phyloP scores from a whole-genome alignment of 2,113 vertebrate genomes.

The Hippocampus barbouri region DNA sequence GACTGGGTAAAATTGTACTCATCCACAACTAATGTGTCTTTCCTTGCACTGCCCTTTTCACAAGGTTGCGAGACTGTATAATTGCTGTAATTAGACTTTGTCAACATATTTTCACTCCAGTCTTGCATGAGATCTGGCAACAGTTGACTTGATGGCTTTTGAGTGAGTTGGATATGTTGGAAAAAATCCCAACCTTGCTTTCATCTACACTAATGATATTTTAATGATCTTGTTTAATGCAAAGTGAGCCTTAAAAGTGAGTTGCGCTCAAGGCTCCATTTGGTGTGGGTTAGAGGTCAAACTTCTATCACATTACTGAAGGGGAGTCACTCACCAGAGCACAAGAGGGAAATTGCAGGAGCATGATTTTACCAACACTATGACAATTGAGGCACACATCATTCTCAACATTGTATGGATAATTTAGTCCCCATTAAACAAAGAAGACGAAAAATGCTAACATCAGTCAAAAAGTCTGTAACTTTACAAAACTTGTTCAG shows the following conservation, averaged over 20 bases:
- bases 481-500: no score
- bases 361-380: neutral
- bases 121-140: constrained; percentile 28
- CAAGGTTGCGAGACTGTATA: constrained; percentile 18
- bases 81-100: constrained; percentile 36
- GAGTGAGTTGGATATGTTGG: neutral
- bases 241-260: constrained; percentile 67
- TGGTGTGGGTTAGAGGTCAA: constrained; percentile 21
- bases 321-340: neutral
- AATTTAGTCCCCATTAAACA: neutral
- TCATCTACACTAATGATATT: constrained; percentile 73
- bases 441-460: neutral
- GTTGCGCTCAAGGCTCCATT: constrained; percentile 21
- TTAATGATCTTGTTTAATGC: constrained; percentile 77
- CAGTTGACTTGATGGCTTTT: constrained; percentile 13
- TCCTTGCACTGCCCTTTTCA: neutral
- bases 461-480: no score
- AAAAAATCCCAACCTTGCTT: constrained; percentile 5
- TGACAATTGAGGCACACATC: neutral
- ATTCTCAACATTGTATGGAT: neutral
- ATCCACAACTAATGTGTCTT: neutral
- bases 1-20: neutral
- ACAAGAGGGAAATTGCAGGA: neutral
- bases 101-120: constrained; percentile 27
- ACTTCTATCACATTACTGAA: neutral